Evolutionary conservation across 2,113 vertebrate genomes (phyloP).

Genomic region (Trematomus loennbergii): DNA sequence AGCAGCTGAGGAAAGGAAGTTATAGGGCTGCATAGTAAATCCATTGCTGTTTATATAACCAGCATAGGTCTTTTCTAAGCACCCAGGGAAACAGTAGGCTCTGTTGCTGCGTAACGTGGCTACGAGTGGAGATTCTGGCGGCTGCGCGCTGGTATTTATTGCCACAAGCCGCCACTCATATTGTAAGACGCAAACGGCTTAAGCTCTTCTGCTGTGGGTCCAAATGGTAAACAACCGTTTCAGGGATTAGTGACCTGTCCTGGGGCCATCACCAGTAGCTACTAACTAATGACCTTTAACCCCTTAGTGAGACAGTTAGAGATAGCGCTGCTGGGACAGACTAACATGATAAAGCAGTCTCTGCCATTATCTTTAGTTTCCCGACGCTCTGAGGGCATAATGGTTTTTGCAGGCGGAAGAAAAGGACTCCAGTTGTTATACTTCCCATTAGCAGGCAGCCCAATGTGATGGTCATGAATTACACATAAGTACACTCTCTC

Average conservation of each 20-base stretch:
- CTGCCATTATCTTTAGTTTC: conserved; percentile 8
- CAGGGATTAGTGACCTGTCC: conserved; percentile 32
- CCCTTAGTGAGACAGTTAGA: conserved; percentile 19
- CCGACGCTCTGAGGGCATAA: background rate
- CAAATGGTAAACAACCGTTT: conserved; percentile 54
- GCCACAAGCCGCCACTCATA: conserved; percentile 60
- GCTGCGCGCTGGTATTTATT: conserved; percentile 60
- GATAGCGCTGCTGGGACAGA: conserved; percentile 2
- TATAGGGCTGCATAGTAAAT: conserved; percentile 37
- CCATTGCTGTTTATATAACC: conserved; percentile 58
- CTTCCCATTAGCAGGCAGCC: background rate
- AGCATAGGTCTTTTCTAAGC: conserved; percentile 42
- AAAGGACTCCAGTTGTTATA: background rate
- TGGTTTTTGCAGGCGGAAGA: background rate
- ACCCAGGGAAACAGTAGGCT: conserved; percentile 17
- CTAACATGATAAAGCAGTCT: conserved; percentile 16
- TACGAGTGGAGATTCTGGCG: conserved; percentile 25
- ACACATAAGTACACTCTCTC: background rate
- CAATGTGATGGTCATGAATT: background rate
- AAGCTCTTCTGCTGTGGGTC: conserved; percentile 48
- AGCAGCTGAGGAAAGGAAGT: conserved; percentile 20
- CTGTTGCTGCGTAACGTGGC: conserved; percentile 26
- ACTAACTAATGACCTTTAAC: conserved; percentile 42
- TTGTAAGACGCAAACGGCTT: conserved; percentile 50
- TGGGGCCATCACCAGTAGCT: conserved; percentile 32